These are phyloP conservation scores for Brachyistius frenatus DNA, from an alignment of 2,113 vertebrate genomes.

Conservation along the genomic window DNA sequence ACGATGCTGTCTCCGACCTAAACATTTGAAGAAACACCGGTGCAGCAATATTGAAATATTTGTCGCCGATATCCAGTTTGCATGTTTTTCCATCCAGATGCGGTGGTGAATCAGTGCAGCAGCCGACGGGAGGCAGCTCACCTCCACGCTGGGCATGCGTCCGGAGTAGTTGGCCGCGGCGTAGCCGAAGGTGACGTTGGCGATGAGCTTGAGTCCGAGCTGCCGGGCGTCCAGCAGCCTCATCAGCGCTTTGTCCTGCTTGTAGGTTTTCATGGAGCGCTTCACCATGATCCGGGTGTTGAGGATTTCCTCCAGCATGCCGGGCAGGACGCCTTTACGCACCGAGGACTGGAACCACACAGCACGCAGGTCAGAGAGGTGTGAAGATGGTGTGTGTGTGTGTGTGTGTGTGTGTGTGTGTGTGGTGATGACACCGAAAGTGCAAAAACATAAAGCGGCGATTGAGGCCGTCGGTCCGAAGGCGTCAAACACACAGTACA, in stretches of 20 bases:
- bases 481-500: too few relatives aligned
- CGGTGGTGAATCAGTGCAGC: too few relatives aligned
- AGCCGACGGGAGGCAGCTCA: slow-evolving; percentile 52
- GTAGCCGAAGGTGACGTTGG: slow-evolving; percentile 97
- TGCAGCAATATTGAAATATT: not conserved
- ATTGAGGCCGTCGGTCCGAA: too few relatives aligned
- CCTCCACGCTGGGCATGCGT: slow-evolving; percentile 96
- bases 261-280: slow-evolving; percentile 92
- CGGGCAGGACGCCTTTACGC: slow-evolving; percentile 93
- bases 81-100: too few relatives aligned
- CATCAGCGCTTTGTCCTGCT: slow-evolving; percentile 90
- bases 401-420: too few relatives aligned
- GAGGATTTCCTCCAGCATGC: slow-evolving; percentile 97
- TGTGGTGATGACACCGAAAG: too few relatives aligned
- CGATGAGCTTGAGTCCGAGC: slow-evolving; percentile 96
- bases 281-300: slow-evolving; percentile 98
- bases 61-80: not conserved
- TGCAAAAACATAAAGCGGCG: too few relatives aligned
- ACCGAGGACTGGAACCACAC: slow-evolving; percentile 86
- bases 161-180: slow-evolving; percentile 95
- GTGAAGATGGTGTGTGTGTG: not conserved
- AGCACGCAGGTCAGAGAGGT: slow-evolving; percentile 2
- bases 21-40: not conserved
- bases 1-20: slow-evolving; percentile 98
- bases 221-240: slow-evolving; percentile 95